Base-by-base conservation (phyloP, 1,140 invertebrate genomes). In the Drosophila saltans region DNA sequence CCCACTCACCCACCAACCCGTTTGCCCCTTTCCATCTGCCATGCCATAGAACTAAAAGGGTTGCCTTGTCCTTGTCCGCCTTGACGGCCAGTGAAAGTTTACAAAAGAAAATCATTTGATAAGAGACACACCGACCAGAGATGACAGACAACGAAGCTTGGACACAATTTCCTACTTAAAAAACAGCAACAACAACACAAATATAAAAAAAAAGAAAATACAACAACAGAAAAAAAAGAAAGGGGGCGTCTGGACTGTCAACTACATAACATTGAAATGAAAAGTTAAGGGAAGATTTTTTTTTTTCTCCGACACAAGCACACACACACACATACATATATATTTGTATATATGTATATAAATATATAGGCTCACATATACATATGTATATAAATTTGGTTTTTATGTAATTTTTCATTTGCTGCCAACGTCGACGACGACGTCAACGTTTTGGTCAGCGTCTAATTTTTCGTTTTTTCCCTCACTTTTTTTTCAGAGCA, bases 161-260 rank as follows among this genome's bases (percentile, higher is more conserved):
- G 83, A 86, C 83, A 88, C 83, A 88, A 86, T 86, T 86, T 86
- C 83, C 83, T 88, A 86, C 83, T 86, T 86, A 83, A 86, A 86
- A 86, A 86, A 83, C 61, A 62, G 62, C 66, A 67, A 28, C 36
- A 67, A 36, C 33, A 36, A 6, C 21, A 52, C 21, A 52, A 52
- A 52, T 52, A 52, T 11, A 4, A 41, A 58, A 67, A n/a, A 59
- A 41, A 10, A 33, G 63, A 52, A 72, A 40, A 55, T 36, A 36
- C 33, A 11, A 40, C 28, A 30, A 30, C 28, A 40, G 8, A 33
- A 60, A 73, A 73, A 33, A 33, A 80, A 21, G 62, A 65, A 58
- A 41, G 45, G 67, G 62, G 58, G 55, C 41, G 56, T 58, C 65
- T 67, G 68, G 70, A 80, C 83, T 86, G 83, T 86, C 83, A 86